Evolutionary conservation across 2,888 invertebrate species (phyloP).

Genomic region (Dinocampus coccinellae): DNA sequence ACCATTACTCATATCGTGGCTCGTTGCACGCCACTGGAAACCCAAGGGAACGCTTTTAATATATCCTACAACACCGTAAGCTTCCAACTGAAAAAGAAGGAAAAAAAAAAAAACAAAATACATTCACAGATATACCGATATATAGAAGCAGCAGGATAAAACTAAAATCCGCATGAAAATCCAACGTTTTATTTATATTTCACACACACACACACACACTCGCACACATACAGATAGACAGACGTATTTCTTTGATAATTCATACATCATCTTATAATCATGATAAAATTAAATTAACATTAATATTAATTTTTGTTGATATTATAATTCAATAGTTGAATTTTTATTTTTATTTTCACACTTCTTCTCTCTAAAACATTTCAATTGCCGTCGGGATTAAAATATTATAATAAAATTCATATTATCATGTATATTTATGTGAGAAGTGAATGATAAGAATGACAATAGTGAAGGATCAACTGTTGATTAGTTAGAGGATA

Average conservation of each 20-base stretch:
- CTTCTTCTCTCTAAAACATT: conserved; percentile 42
- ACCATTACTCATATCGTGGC: conserved; percentile 69
- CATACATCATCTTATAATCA: not conserved
- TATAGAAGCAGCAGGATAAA: too few relatives aligned
- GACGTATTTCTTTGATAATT: not conserved
- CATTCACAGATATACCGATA: not conserved
- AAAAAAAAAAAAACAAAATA: not conserved
- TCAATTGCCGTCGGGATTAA: conserved; percentile 60
- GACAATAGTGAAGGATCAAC: not conserved
- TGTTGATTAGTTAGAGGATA: not conserved
- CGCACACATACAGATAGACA: too few relatives aligned
- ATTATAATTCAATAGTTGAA: conserved; percentile 8
- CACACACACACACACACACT: too few relatives aligned
- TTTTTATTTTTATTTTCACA: conserved; percentile 3
- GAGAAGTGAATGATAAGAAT: conserved; percentile 40
- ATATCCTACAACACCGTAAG: conserved; percentile 1
- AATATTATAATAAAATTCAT: conserved; percentile 61
- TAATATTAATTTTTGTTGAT: not conserved
- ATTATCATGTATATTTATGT: conserved; percentile 47
- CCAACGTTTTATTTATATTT: not conserved
- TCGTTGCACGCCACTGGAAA: conserved; percentile 59
- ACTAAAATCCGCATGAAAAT: not conserved
- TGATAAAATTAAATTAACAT: not conserved
- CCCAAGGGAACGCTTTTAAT: conserved; percentile 24
- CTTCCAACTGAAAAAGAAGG: not conserved